Conservation (phyloP, 2,888 invertebrate species). For the Drosophila pseudotakahashii region DNA sequence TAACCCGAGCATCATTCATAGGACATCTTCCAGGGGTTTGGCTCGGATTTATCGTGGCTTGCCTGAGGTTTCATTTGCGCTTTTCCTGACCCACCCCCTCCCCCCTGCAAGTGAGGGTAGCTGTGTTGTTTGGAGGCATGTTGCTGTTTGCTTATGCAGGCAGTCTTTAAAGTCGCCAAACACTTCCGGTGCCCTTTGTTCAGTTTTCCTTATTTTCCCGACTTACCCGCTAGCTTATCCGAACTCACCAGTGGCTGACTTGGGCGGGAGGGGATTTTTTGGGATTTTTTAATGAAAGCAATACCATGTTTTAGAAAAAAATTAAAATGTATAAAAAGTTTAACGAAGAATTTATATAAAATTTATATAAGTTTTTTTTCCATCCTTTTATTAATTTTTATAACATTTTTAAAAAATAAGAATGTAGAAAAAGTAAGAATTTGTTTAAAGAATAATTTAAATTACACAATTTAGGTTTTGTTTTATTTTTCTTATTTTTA, state of each 20-base stretch:
- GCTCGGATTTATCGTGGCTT: slow-evolving; percentile 41
- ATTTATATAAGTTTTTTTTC: too few species aligned
- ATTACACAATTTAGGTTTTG: too few species aligned
- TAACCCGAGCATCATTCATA: slow-evolving; percentile 31
- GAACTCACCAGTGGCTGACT: background rate
- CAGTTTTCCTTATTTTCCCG: background rate
- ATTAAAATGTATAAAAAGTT: too few species aligned
- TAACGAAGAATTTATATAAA: too few species aligned
- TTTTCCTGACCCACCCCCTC: slow-evolving; percentile 28
- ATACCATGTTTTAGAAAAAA: too few species aligned
- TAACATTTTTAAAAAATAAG: too few species aligned
- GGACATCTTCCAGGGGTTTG: slow-evolving; percentile 11
- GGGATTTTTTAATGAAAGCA: too few species aligned
- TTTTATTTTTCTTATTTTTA: too few species aligned
- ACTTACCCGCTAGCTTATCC: background rate
- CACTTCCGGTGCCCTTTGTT: slow-evolving; percentile 5
- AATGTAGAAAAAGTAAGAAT: too few species aligned
- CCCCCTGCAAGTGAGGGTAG: background rate
- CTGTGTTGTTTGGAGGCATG: slow-evolving; percentile 27
- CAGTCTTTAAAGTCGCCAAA: slow-evolving; percentile 58
- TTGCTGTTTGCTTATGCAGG: slow-evolving; percentile 56
- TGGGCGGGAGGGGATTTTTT: too few species aligned
- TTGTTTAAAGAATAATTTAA: too few species aligned
- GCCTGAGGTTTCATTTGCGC: slow-evolving; percentile 64
- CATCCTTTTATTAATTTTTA: too few species aligned